Base-by-base conservation (phyloP, 2,113 vertebrate genomes). In the Elachura formosa region DNA sequence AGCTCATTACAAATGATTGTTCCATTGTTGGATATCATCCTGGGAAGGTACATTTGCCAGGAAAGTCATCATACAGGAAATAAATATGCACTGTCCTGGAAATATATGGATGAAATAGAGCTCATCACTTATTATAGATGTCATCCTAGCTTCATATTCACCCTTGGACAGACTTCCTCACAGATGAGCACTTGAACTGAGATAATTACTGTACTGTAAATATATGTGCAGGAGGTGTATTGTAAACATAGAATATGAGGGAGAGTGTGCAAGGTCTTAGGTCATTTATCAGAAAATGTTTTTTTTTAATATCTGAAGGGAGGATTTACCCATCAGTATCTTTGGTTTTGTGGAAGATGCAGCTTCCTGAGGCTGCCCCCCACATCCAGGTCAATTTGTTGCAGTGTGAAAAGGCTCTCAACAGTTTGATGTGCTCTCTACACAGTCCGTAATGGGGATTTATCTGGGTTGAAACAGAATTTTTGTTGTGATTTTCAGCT, bases 51-150 rank as follows among this genome's bases (percentile, higher is more conserved):
- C n/a, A 48, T 79, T 90, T 94, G 90, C 93, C 96, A 96, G 85
- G 52, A 51, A 41, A 83, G 64, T 85, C 82, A 90, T 95, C 43
- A 90, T 92, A 91, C 85, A 95, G 94, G 87, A 96, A 96, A 96
- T 81, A 96, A 93, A 93, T 96, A 78, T 92, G 36, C 72, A 80
- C 64, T 84, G 52, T 96, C 83, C 76, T 97, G 80, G 86, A 94
- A 97, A 87, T 93, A 78, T 61, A 78, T 64, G 58, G 94, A 68
- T 92, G 59, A 96, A 93, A 56, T 45, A 71, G 68, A 91, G 56
- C 72, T 95, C 56, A 46, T 92, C 56, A 23, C 23, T 84, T 83
- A 68, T 4, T 7, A 84, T 85, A 64, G 92, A 88, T 90, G 64
- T 88, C 79, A 81, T 72, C 64, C 63, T 90, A 52, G 61, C 83